Percentiles rank a stretch among this genome's conserved stretches.
These are phyloP conservation scores for Phenganax marumi DNA, from an alignment of 92 coral and sea anemone genomes.

Conservation along the genomic window DNA sequence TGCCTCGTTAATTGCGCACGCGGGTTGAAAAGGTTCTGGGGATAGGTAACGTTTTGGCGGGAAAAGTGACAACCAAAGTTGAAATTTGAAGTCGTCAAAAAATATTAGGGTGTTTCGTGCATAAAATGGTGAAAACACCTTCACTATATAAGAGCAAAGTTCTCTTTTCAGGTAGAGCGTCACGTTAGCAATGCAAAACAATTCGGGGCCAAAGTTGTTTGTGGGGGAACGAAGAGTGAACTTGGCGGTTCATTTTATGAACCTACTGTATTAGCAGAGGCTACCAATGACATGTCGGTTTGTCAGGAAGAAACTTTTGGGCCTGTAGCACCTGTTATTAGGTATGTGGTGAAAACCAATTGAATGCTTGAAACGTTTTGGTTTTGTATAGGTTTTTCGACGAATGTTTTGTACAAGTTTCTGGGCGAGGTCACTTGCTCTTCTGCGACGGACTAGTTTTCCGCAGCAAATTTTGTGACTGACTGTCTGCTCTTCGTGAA, in stretches of 20 bases:
- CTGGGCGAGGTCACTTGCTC: too few relatives aligned
- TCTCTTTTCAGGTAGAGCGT: constrained; percentile 44
- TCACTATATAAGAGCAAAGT: background rate
- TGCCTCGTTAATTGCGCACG: too few relatives aligned
- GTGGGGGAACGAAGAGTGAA: constrained; percentile 43
- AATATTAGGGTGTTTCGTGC: too few relatives aligned
- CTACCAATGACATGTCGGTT: constrained; percentile 52
- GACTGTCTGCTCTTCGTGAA: too few relatives aligned
- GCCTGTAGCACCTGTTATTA: constrained; percentile 53
- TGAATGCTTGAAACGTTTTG: too few relatives aligned
- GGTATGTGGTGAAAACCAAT: constrained; percentile 7
- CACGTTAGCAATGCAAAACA: constrained; percentile 44
- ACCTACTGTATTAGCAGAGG: constrained; percentile 53
- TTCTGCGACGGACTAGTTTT: background rate
- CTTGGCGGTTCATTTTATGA: constrained; percentile 47
- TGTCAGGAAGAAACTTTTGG: constrained; percentile 56
- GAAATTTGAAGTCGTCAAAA: too few relatives aligned
- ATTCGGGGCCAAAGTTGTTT: constrained; percentile 48
- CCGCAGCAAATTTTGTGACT: background rate
- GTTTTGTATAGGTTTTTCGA: too few relatives aligned
- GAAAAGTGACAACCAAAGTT: too few relatives aligned
- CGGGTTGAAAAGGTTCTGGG: too few relatives aligned
- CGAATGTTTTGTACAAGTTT: background rate
- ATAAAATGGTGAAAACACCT: too few relatives aligned
- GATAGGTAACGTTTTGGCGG: too few relatives aligned